Evolutionary conservation across 1,140 invertebrate genomes (phyloP).

Genomic region (Brachionus asplanchnoidis): DNA sequence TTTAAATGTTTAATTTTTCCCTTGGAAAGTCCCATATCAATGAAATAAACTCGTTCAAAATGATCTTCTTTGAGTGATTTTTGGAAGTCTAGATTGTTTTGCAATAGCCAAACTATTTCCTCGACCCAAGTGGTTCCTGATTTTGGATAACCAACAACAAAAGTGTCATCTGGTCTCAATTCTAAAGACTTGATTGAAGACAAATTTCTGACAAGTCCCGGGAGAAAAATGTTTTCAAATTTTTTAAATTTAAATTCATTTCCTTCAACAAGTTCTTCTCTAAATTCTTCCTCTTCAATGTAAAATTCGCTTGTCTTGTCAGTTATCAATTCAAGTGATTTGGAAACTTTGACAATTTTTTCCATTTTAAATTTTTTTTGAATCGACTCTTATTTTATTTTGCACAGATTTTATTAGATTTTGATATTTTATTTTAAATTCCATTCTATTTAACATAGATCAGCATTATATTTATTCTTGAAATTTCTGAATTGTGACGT

Average conservation of each 20-base stretch:
- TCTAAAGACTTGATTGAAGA: neutral
- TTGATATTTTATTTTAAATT: no score
- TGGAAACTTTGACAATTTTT: neutral
- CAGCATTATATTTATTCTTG: no score
- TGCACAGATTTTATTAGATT: no score
- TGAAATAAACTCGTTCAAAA: neutral
- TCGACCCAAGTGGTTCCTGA: conserved; percentile 17
- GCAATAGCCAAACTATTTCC: conserved; percentile 7
- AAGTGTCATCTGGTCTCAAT: neutral
- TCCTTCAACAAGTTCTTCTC: neutral
- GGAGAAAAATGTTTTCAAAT: neutral
- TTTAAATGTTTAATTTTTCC: neutral
- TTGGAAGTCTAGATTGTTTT: neutral
- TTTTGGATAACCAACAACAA: conserved; percentile 7
- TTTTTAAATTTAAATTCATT: neutral
- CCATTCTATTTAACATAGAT: no score
- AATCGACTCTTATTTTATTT: neutral
- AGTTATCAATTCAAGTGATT: neutral
- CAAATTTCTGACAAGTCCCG: neutral
- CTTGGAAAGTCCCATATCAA: conserved; percentile 2
- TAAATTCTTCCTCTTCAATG: conserved; percentile 3
- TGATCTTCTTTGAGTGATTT: neutral
- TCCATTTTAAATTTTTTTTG: neutral
- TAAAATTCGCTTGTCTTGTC: conserved; percentile 3
- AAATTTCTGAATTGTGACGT: no score